A percentile compares a stretch with the other conserved stretches of the same genome.
Conservation (phyloP, 1,140 invertebrate species). For the Trichogramma pretiosum region DNA sequence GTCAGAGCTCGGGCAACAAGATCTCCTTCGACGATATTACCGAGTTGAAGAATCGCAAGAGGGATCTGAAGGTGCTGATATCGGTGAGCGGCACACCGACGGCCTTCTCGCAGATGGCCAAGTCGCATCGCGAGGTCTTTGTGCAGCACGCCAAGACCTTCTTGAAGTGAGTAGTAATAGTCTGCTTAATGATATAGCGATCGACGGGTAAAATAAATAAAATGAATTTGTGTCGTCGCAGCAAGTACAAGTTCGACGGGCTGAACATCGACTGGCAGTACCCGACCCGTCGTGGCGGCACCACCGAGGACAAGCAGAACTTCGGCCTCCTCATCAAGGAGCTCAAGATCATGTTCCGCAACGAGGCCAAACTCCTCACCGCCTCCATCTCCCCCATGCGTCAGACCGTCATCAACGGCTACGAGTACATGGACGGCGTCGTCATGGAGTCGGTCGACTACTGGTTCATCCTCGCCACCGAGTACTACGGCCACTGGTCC, state of each 20-base stretch:
- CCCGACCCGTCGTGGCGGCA: not conserved
- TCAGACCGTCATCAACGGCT: not conserved
- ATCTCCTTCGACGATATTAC: conserved; percentile 4
- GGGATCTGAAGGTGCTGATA: conserved; percentile 1
- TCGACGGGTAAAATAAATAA: not conserved
- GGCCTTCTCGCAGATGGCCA: conserved; percentile 2
- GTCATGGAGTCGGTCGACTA: conserved; percentile 6
- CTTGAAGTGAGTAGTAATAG: not conserved
- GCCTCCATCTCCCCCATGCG: not conserved
- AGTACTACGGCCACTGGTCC: not conserved
- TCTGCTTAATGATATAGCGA: not conserved
- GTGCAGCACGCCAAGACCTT: not conserved
- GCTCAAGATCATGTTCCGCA: not conserved
- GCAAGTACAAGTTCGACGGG: conserved; percentile 11
- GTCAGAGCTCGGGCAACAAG: not conserved
- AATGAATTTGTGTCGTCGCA: not conserved
- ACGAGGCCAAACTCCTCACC: not conserved
- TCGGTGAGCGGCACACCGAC: conserved; percentile 1
- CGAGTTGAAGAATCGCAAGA: not conserved
- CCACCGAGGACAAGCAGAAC: conserved; percentile 2
- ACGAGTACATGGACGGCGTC: not conserved
- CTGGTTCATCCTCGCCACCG: conserved; percentile 11
- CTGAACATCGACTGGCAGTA: conserved; percentile 14
- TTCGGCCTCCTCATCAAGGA: conserved; percentile 3
- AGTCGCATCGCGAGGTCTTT: not conserved